Conservation (phyloP, 2,113 vertebrate genomes). For the Burhinus oedicnemus region DNA sequence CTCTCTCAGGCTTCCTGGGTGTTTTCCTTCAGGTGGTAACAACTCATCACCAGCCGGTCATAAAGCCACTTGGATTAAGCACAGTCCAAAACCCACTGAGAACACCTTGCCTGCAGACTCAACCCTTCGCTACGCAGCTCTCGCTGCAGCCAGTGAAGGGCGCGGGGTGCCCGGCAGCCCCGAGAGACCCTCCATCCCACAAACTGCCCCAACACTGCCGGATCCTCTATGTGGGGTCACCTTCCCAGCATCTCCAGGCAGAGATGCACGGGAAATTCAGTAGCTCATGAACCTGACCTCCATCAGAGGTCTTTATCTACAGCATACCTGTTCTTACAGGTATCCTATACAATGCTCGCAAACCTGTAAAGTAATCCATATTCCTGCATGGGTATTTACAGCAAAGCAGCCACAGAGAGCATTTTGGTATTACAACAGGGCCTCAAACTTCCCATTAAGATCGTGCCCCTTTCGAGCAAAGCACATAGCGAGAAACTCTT, state of each 20-base stretch:
- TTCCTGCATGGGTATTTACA: neutral
- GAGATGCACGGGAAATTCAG: neutral
- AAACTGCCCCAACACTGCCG: neutral
- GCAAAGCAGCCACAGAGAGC: neutral
- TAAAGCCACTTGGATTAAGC: neutral
- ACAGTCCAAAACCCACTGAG: neutral
- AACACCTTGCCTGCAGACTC: neutral
- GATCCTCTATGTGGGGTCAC: neutral
- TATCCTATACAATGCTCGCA: neutral
- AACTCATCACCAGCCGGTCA: neutral
- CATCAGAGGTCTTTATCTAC: neutral
- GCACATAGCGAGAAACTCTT: neutral
- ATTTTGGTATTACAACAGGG: neutral
- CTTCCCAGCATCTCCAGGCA: neutral
- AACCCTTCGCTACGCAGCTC: neutral
- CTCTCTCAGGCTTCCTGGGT: neutral
- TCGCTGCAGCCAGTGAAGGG: neutral
- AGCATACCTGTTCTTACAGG: neutral
- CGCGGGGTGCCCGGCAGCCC: accelerated
- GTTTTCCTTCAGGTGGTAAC: neutral
- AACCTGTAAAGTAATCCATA: neutral
- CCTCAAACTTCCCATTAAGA: neutral
- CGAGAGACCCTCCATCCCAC: neutral
- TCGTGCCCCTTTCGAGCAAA: neutral
- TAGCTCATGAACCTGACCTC: neutral